Percentiles rank a stretch among this genome's conserved stretches.
Evolutionary conservation across 2,113 vertebrate species (phyloP).

Genomic region (Oreochromis spilurus): DNA sequence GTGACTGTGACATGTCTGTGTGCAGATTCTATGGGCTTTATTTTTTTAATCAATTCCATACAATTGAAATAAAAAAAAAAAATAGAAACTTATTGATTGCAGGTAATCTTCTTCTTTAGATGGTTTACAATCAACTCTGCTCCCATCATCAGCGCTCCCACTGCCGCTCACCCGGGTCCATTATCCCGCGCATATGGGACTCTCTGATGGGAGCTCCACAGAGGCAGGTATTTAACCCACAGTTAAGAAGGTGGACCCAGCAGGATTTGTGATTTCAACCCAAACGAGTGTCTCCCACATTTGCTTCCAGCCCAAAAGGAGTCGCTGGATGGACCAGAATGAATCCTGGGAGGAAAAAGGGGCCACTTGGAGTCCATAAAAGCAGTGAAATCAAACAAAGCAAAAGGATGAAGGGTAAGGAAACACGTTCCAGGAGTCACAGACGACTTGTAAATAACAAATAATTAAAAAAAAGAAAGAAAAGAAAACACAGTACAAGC

Average conservation of each 20-base stretch:
- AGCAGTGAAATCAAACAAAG: conserved; percentile 14
- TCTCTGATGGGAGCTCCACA: background rate
- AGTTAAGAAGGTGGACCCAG: conserved; percentile 3
- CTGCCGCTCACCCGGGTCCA: background rate
- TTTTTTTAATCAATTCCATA: background rate
- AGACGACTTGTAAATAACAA: conserved; percentile 62
- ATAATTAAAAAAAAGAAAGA: conserved; percentile 11
- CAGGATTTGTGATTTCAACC: conserved; percentile 20
- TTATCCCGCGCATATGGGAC: background rate
- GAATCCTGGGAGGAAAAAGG: conserved; percentile 11
- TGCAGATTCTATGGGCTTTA: conserved; percentile 55
- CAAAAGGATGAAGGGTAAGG: background rate
- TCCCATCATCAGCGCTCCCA: conserved; percentile 6
- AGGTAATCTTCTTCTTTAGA: conserved; percentile 21
- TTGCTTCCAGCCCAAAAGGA: background rate
- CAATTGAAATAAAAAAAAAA: conserved; percentile 33
- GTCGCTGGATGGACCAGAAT: background rate
- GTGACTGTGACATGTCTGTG: conserved; percentile 7
- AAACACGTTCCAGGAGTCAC: conserved; percentile 56
- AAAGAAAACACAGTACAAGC: conserved; percentile 50
- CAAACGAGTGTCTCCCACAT: background rate
- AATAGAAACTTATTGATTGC: background rate
- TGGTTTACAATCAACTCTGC: conserved; percentile 1
- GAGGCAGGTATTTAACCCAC: background rate
- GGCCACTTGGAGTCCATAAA: conserved; percentile 19